phyloP scores from a whole-genome alignment of 2,888 invertebrate genomes.

The Amblyjoppa fuscipennis region DNA sequence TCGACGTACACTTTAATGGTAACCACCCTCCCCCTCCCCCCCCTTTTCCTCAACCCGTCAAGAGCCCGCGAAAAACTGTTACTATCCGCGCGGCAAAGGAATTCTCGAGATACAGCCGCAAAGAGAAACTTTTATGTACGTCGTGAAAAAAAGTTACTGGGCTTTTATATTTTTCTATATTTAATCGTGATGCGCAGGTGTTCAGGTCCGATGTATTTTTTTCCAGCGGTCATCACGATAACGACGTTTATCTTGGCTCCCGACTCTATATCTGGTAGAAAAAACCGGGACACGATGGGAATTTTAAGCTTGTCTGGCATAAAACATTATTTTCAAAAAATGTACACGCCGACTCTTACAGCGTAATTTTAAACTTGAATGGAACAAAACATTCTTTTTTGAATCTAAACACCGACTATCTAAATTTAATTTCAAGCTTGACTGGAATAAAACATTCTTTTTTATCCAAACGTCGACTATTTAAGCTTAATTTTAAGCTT shows the following conservation, averaged over 20 bases:
- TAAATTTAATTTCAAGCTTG: too few species aligned
- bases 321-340: too few species aligned
- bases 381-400: too few species aligned
- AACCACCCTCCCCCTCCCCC: not conserved
- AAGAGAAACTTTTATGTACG: not conserved
- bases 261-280: not conserved
- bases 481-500: too few species aligned
- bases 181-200: not conserved
- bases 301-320: not conserved
- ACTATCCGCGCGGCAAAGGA: not conserved
- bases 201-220: not conserved
- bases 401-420: too few species aligned
- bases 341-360: too few species aligned
- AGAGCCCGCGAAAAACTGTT: not conserved
- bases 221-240: not conserved
- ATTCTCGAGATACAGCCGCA: not conserved
- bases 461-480: too few species aligned
- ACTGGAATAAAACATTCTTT: too few species aligned
- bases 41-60: too few species aligned
- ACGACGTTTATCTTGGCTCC: not conserved
- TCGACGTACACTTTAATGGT: slow-evolving; percentile 7
- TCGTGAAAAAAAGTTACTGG: not conserved
- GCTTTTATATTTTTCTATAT: not conserved
- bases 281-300: not conserved
- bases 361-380: too few species aligned